phyloP scores from a whole-genome alignment of 2,113 vertebrate species.

The Otolemur garnettii region DNA sequence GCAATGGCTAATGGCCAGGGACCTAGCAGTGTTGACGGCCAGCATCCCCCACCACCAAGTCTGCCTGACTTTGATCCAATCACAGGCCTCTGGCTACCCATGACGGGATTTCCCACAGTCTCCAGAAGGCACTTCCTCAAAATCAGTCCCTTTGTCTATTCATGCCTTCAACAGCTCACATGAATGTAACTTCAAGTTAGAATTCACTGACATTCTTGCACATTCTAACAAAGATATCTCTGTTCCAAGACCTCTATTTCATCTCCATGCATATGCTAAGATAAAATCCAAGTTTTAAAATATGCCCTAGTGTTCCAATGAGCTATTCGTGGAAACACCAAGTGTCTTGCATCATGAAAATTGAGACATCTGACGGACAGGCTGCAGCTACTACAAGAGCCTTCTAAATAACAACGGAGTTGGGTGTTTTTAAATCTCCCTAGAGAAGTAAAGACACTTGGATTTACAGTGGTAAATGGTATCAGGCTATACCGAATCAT shows the following conservation, averaged over 20 bases:
- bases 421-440: background rate
- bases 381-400: background rate
- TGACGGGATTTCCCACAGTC: background rate
- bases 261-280: constrained; percentile 34
- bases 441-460: background rate
- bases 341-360: background rate
- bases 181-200: constrained; percentile 43
- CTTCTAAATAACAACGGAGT: background rate
- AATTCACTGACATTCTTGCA: constrained; percentile 61
- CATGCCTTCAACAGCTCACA: constrained; percentile 43
- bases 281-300: constrained; percentile 58
- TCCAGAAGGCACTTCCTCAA: constrained; percentile 53
- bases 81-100: background rate
- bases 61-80: background rate
- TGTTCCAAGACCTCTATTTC: constrained; percentile 63
- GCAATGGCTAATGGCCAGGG: background rate
- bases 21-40: background rate
- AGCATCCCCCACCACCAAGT: background rate
- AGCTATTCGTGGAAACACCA: constrained; percentile 37
- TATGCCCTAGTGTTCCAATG: constrained; percentile 6
- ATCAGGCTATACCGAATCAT: background rate
- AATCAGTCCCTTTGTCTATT: constrained; percentile 65
- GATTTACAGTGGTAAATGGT: background rate
- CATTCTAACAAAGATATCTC: constrained; percentile 71
- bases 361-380: background rate